Conservation (phyloP, 2,113 vertebrate species). For the Phalacrocorax pelagicus region DNA sequence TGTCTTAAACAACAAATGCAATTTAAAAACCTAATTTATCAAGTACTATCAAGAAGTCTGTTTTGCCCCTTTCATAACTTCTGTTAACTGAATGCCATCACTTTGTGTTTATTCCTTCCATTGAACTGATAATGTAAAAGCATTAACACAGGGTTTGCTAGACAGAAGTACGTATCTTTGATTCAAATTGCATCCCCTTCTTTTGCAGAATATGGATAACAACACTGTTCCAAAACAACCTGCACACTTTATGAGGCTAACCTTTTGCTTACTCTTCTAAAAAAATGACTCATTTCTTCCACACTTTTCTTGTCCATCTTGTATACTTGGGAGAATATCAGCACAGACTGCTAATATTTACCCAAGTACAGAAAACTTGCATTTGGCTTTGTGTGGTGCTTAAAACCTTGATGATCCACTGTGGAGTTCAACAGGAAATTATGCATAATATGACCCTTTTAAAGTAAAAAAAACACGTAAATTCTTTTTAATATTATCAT, state of each 20-base stretch:
- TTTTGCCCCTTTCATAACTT: neutral
- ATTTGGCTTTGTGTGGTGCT: neutral
- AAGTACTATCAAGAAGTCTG: neutral
- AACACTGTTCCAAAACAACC: neutral
- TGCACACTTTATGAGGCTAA: neutral
- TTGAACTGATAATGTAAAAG: neutral
- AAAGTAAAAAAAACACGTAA: accelerated
- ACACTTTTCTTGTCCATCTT: neutral
- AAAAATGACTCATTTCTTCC: neutral
- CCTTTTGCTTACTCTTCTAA: neutral
- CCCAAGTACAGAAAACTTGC: neutral
- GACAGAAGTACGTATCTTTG: neutral
- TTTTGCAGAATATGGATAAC: neutral
- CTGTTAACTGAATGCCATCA: neutral
- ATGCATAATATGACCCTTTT: neutral
- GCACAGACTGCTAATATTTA: neutral
- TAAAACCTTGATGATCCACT: neutral
- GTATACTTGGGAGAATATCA: neutral
- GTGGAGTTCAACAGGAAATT: neutral
- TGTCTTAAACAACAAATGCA: neutral
- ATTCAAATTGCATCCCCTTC: neutral
- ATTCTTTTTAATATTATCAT: neutral
- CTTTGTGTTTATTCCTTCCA: neutral
- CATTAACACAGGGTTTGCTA: neutral
- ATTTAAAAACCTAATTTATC: neutral